Percentiles rank a stretch among this genome's conserved stretches.
These are phyloP conservation scores for Oryctes rhinoceros DNA, from an alignment of 1,140 invertebrate genomes.

Conservation along the genomic window DNA sequence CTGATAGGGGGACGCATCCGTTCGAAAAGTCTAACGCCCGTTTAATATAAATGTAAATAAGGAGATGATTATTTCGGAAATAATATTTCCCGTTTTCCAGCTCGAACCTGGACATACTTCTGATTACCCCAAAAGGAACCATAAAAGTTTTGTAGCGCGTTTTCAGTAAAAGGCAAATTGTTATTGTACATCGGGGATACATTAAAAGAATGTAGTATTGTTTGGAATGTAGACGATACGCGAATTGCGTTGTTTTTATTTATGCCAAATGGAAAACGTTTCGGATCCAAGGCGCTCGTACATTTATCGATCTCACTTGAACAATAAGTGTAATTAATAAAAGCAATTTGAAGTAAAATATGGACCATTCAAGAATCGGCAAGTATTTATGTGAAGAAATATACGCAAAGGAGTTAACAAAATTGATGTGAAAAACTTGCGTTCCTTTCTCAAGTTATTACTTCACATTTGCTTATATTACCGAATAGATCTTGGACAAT, in stretches of 20 bases:
- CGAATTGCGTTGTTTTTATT: neutral
- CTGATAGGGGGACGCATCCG: neutral
- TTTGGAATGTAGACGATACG: constrained; percentile 12
- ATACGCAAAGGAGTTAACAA: no score
- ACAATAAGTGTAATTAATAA: neutral
- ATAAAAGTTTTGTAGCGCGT: constrained; percentile 30
- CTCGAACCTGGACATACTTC: constrained; percentile 3
- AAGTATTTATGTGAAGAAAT: no score
- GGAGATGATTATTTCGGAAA: constrained; percentile 33
- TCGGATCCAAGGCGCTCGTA: neutral
- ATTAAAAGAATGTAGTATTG: constrained; percentile 35
- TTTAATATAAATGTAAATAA: constrained; percentile 38
- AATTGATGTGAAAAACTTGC: no score
- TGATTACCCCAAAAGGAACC: constrained; percentile 35
- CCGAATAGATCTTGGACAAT: no score
- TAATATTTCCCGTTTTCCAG: constrained; percentile 31
- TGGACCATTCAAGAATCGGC: no score
- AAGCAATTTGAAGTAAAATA: no score
- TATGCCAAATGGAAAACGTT: constrained; percentile 13
- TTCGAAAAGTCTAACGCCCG: constrained; percentile 25
- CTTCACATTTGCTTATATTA: no score
- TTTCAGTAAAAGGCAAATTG: constrained; percentile 22
- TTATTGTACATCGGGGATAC: constrained; percentile 16
- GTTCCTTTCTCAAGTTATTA: no score
- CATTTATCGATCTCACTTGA: neutral